Evolutionary conservation across 2,113 vertebrate genomes (phyloP), one percentile per base, ranked within the genome.

Genomic region (Heterochromis multidens): DNA sequence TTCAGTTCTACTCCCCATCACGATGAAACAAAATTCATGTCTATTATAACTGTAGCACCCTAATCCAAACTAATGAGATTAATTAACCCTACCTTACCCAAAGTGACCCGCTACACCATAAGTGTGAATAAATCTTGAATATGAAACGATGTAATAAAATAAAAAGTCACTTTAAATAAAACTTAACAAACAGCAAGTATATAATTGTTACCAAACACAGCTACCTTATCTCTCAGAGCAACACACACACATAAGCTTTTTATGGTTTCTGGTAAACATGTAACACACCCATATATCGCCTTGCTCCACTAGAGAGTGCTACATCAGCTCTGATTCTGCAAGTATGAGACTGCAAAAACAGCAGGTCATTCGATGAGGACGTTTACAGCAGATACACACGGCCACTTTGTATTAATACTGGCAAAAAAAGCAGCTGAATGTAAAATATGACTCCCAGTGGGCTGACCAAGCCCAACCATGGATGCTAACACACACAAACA

Each of bases 271-370:
- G 23, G 12, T 29, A 74, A 74, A 74, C 70, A 74, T 33, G 70
- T 52, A 74, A 70, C 49, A 67, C 63, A 78, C 74, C 72, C 76
- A 49, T 29, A 23, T 72, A 80, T 49, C 59, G 14, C 54, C 17
- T 79, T 60, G 11, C 62, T 83, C 92, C 88, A 85, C 89, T 85
- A 87, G 88, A 90, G 85, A 43, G 84, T 5, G 77, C 87, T 87
- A 35, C 14, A 56, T 67, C 65, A 29, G 72, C 83, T 54, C 67
- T 23, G 49, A 37, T 46, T 72, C 12, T 27, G 54, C 63, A 19
- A 77, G 56, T 27, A 86, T 86, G 83, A 93, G 37, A 58, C 83
- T 85, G 86, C 89, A 92, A 78, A 90, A 93, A 67, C 86, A 86
- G 58, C 77, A 65, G 40, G 57, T 84, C 82, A 78, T 83, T 54